Percentiles rank a stretch among this genome's conserved stretches.
Evolutionary conservation across 2,113 vertebrate genomes (phyloP).

Genomic region (Typhlomys cinereus): DNA sequence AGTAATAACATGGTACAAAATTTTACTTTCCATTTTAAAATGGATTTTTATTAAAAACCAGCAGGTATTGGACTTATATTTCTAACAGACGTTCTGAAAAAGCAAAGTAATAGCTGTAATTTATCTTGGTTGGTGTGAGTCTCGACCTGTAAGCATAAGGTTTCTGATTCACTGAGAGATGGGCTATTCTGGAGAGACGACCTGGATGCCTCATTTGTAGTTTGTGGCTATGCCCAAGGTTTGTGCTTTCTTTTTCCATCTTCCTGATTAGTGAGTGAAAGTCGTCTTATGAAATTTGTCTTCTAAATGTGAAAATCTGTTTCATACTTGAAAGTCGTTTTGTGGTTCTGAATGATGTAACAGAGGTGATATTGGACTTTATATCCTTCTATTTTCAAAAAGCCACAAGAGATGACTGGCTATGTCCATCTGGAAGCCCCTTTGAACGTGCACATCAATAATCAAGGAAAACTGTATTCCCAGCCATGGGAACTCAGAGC

Average conservation of each 20-base stretch:
- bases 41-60: not conserved
- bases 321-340: not conserved
- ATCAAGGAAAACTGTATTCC: not conserved
- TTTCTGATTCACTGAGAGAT: constrained; percentile 47
- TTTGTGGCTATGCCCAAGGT: constrained; percentile 68
- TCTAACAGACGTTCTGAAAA: constrained; percentile 59
- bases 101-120: constrained; percentile 8
- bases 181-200: not conserved
- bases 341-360: not conserved
- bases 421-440: not conserved
- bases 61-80: constrained; percentile 66
- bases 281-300: no score
- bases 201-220: not conserved
- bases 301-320: constrained; percentile 52
- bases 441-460: not conserved
- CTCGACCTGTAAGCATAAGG: not conserved
- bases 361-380: not conserved
- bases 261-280: constrained; percentile 38
- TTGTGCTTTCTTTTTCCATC: constrained; percentile 23
- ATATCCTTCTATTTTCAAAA: not conserved
- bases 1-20: constrained; percentile 66
- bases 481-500: not conserved
- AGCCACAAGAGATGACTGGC: not conserved
- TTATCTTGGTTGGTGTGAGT: constrained; percentile 57
- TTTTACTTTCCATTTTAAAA: constrained; percentile 76